Evolutionary conservation across 1,140 invertebrate species (phyloP), one percentile per base, ranked within the genome.

Genomic region (Drosophila ironensis): DNA sequence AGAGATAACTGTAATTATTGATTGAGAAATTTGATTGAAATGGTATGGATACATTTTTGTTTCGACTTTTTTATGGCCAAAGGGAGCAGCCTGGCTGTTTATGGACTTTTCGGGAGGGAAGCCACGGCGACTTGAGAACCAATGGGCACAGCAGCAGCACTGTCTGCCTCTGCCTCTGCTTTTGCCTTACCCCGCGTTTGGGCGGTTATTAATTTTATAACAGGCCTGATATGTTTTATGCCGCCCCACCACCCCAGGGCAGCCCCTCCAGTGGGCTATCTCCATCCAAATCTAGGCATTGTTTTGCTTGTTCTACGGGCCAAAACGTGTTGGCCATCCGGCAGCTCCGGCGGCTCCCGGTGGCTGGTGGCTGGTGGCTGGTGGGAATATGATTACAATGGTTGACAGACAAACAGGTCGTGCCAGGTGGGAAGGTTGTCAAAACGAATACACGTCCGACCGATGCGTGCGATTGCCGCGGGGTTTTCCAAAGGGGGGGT

Each of bases 351-450:
- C 27, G 12, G 2, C 16, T 16, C 19, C 42, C 47, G 40, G 46
- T 22, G 20, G 66, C 52, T 66, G 63, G 33, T 42, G 48, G 48
- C 59, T 60, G 59, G 54, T 52, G 40, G 56, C 56, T 53, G 52
- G 48, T 75, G 51, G 54, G 73, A 67, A 72, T 81, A 81, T 72
- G 76, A 81, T 81, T 75, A 81, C 71, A 80, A 80, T 75, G 70
- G 75, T 69, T 78, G 56, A 69, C 74, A 78, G 53, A 70, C 37
- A 68, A 38, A 60, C 42, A 59, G 44, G 19, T 33, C 44, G 64
- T 80, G 75, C 75, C 75, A 78, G 69, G 69, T 80, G 69, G 47
- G 41, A 54, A 59, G 69, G 56, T 63, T 72, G 63, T 57, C 59
- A 61, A 61, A 60, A 61, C 59, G 56, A 57, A 61, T 61, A 60